phyloP scores from a whole-genome alignment of 2,113 vertebrate species.

The Monarcha castaneiventris region DNA sequence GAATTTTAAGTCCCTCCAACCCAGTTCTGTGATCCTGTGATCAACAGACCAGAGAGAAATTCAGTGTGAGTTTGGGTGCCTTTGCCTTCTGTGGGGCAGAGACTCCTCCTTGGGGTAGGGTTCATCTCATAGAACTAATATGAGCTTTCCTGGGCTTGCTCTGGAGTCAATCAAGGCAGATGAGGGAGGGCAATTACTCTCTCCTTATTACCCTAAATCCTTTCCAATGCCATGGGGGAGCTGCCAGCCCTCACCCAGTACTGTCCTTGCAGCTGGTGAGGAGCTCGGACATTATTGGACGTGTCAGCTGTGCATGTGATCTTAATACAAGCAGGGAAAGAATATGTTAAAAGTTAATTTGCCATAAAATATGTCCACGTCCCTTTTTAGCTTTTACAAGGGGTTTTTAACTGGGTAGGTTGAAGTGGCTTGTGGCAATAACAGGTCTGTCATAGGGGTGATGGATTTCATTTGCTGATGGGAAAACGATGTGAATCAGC shows the following conservation, averaged over 20 bases:
- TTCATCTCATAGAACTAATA: background rate
- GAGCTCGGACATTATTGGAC: background rate
- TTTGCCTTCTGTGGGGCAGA: background rate
- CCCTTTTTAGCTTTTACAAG: constrained; percentile 19
- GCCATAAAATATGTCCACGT: constrained; percentile 38
- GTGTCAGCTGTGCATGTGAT: background rate
- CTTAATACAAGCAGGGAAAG: background rate
- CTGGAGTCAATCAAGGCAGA: background rate
- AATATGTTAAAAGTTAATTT: constrained; percentile 52
- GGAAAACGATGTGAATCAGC: constrained; percentile 55
- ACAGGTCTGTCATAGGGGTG: background rate
- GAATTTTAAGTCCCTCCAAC: background rate
- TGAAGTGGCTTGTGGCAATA: constrained; percentile 24
- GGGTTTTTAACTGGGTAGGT: background rate
- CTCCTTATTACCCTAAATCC: background rate
- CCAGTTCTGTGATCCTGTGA: background rate
- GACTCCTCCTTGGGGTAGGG: background rate
- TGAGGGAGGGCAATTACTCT: background rate
- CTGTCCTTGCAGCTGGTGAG: background rate
- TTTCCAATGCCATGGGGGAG: accelerated
- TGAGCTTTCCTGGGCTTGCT: background rate
- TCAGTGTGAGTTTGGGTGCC: background rate
- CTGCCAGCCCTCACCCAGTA: background rate
- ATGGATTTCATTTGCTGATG: constrained; percentile 53
- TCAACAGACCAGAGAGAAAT: background rate